phyloP scores from a whole-genome alignment of 2,888 invertebrate genomes.

The Lumbricus terrestris region DNA sequence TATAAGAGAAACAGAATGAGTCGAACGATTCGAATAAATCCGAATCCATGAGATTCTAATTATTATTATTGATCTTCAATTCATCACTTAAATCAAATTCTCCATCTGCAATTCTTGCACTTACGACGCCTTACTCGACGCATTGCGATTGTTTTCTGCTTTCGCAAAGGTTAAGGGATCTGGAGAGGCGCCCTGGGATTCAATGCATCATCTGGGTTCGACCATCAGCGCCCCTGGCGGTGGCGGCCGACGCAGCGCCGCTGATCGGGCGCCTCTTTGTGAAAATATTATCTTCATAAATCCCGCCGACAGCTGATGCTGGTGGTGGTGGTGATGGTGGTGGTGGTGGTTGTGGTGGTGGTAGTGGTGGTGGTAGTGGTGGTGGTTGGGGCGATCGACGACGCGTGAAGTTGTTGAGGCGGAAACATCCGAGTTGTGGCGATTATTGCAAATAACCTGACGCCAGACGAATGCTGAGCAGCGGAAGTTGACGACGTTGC shows the following conservation, averaged over 20 bases:
- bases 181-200: not conserved
- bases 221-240: not conserved
- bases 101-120: not conserved
- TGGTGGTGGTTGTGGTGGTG: no score
- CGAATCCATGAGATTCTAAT: not conserved
- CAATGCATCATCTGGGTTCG: not conserved
- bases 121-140: not conserved
- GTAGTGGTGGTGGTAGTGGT: no score
- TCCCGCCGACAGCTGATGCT: not conserved
- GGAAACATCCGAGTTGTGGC: not conserved
- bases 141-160: not conserved
- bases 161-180: not conserved
- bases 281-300: conserved; percentile 14
- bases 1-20: not conserved
- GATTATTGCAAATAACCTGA: conserved; percentile 7
- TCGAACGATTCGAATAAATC: not conserved
- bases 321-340: not conserved
- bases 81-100: not conserved
- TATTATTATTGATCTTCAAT: not conserved
- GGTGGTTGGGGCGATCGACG: not conserved
- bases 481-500: not conserved
- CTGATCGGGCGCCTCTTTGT: not conserved
- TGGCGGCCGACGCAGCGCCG: not conserved
- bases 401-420: conserved; percentile 16
- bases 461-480: conserved; percentile 3